Conservation (phyloP, 2,888 invertebrate genomes). For the Tuberolachnus salignus region DNA sequence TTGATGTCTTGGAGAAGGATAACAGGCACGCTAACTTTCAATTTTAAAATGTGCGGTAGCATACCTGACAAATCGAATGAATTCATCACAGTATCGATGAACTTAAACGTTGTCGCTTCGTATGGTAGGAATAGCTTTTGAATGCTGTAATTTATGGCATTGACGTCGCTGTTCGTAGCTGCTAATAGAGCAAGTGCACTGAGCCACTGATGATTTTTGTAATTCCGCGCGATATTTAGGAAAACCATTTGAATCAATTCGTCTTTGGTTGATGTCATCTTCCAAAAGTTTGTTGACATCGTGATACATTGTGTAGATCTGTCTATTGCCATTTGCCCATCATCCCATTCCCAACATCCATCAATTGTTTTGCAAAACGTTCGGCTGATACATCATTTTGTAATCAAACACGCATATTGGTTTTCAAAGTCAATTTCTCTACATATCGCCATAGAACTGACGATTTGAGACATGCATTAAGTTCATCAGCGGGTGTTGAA, state of each 20-base stretch:
- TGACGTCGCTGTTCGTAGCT: conserved; percentile 58
- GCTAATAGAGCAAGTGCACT: conserved; percentile 61
- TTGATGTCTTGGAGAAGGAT: not conserved
- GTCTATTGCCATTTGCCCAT: too few species aligned
- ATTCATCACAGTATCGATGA: conserved; percentile 56
- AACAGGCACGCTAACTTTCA: not conserved
- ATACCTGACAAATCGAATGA: conserved; percentile 46
- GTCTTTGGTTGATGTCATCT: conserved; percentile 59
- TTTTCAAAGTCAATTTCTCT: not conserved
- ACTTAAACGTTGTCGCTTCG: conserved; percentile 36
- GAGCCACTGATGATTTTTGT: conserved; percentile 56
- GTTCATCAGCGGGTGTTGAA: conserved; percentile 52
- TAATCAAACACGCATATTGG: not conserved
- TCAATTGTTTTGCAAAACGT: not conserved
- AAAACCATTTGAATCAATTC: conserved; percentile 4
- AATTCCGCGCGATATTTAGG: conserved; percentile 10
- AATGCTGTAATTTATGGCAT: conserved; percentile 37
- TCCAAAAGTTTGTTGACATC: too few species aligned
- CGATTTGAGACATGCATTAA: not conserved
- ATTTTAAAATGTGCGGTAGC: not conserved
- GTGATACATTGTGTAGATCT: too few species aligned
- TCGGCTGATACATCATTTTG: not conserved
- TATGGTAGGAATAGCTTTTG: conserved; percentile 3
- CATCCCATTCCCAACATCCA: not conserved
- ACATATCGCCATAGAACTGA: not conserved